Evolutionary conservation across 2,113 vertebrate species (phyloP).

Genomic region (Epinephelus fuscoguttatus): DNA sequence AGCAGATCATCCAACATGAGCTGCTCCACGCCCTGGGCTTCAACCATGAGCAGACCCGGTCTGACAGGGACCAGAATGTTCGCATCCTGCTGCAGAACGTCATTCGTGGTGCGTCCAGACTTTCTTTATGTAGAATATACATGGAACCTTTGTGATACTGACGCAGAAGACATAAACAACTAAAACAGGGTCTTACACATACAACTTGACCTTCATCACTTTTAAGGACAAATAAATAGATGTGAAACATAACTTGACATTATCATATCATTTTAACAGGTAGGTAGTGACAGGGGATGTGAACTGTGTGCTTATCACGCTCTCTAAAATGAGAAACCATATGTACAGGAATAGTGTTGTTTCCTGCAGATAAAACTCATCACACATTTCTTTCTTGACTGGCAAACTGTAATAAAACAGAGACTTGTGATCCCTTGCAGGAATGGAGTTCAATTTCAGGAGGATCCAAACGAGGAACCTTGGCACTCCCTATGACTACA

Average conservation of each 20-base stretch:
- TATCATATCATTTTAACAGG: too few species aligned
- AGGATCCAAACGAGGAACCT: constrained; percentile 75
- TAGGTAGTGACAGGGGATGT: background rate
- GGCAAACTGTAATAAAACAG: background rate
- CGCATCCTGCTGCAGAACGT: constrained; percentile 75
- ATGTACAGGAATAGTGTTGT: background rate
- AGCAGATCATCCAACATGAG: constrained; percentile 75
- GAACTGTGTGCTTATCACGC: background rate
- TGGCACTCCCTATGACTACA: constrained; percentile 83
- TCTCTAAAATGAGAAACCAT: background rate
- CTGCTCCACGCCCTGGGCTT: constrained; percentile 85
- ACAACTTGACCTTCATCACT: background rate
- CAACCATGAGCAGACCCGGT: constrained; percentile 84
- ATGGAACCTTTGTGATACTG: background rate
- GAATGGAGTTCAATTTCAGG: constrained; percentile 64
- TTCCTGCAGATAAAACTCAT: background rate
- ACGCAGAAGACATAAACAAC: background rate
- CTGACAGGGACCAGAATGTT: constrained; percentile 79
- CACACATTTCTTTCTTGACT: background rate
- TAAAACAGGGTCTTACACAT: background rate
- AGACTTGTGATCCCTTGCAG: constrained; percentile 45
- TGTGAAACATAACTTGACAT: background rate
- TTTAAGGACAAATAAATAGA: background rate
- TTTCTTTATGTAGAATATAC: background rate
- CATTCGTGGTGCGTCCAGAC: constrained; percentile 38